A percentile compares a stretch with the other conserved stretches of the same genome.
phyloP scores from a whole-genome alignment of 1,140 invertebrate genomes.

The Sycobia sp. region DNA sequence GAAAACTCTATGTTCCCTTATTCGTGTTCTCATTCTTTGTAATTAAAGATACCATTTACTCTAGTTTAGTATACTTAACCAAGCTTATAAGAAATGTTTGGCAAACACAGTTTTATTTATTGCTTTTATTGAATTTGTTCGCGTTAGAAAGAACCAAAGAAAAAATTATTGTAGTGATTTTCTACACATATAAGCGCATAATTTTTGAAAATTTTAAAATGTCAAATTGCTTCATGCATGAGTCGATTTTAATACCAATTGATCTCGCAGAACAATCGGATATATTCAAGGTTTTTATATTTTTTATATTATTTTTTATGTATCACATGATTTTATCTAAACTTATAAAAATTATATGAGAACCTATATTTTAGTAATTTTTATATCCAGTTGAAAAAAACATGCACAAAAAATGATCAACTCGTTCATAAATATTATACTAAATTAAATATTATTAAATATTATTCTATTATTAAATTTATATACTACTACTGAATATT shows the following conservation, averaged over 20 bases:
- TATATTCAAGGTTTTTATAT: conserved; percentile 69
- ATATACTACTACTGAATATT: too few relatives aligned
- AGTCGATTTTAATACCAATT: conserved; percentile 75
- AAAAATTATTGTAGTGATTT: not conserved
- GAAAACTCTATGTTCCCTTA: not conserved
- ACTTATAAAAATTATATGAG: not conserved
- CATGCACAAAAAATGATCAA: too few relatives aligned
- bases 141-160: not conserved
- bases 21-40: conserved; percentile 1
- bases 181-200: not conserved
- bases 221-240: conserved; percentile 71
- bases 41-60: not conserved
- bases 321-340: not conserved
- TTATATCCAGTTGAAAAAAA: not conserved
- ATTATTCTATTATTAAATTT: too few relatives aligned
- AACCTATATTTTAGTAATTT: not conserved
- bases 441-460: too few relatives aligned
- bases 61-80: not conserved
- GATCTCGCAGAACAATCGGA: conserved; percentile 79
- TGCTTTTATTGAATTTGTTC: not conserved
- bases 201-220: conserved; percentile 48
- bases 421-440: too few relatives aligned
- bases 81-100: conserved; percentile 1
- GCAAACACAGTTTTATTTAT: not conserved
- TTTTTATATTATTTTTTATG: not conserved